Conservation (phyloP, 2,888 invertebrate species). For the Creontiades dilutus region DNA sequence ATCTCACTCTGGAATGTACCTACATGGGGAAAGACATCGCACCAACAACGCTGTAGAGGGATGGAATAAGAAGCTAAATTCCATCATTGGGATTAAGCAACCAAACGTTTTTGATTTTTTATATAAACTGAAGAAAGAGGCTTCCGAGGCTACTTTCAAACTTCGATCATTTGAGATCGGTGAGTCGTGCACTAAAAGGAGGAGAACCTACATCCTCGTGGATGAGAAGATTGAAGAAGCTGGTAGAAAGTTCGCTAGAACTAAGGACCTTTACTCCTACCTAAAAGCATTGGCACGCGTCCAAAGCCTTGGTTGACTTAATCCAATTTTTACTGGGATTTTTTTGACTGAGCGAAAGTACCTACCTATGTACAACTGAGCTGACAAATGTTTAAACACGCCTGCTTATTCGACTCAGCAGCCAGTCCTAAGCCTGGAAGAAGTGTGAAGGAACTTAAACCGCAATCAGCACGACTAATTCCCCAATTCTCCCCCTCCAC, state of each 20-base stretch:
- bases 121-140: neutral
- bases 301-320: no score
- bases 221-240: constrained; percentile 1
- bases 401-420: no score
- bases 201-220: neutral
- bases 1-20: constrained; percentile 41
- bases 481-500: no score
- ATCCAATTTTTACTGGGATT: no score
- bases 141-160: constrained; percentile 20
- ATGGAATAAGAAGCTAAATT: constrained; percentile 47
- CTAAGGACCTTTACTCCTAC: constrained; percentile 15
- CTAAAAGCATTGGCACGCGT: constrained; percentile 40
- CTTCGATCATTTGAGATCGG: constrained; percentile 22
- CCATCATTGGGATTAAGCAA: neutral
- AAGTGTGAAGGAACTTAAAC: no score
- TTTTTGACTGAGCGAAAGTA: no score
- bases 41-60: constrained; percentile 60
- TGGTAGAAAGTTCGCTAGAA: constrained; percentile 9
- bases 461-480: no score
- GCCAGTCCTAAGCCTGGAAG: no score
- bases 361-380: no score
- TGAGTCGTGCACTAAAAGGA: neutral
- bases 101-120: neutral
- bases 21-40: neutral
- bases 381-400: no score